phyloP scores from a whole-genome alignment of 1,140 invertebrate species.

The Oppia nitens region DNA sequence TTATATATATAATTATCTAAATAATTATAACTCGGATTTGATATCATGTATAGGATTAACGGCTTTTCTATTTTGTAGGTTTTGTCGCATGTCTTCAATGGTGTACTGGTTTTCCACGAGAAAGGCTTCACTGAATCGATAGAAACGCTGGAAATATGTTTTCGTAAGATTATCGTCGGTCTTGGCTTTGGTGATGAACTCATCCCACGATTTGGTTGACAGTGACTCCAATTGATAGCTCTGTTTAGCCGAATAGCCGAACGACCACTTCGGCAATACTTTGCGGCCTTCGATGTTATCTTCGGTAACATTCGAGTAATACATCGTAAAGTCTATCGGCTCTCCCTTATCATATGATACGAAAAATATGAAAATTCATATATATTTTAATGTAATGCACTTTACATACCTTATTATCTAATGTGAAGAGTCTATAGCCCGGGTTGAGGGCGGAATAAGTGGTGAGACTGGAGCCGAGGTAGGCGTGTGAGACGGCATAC shows the following conservation, averaged over 20 bases:
- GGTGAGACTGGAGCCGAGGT: conserved; percentile 6
- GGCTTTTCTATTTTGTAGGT: no score
- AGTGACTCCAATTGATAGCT: conserved; percentile 63
- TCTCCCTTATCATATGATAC: background rate
- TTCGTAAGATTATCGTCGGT: conserved; percentile 51
- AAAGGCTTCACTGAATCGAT: background rate
- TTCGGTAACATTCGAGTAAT: background rate
- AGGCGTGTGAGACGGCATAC: background rate
- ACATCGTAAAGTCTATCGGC: background rate
- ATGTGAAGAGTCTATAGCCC: conserved; percentile 5
- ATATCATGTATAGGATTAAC: no score
- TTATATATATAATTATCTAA: no score
- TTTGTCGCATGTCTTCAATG: no score
- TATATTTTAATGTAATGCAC: no score
- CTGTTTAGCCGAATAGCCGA: conserved; percentile 63
- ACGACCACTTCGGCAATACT: conserved; percentile 57
- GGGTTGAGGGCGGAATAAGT: conserved; percentile 13
- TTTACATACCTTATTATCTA: background rate
- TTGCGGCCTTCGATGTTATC: conserved; percentile 28
- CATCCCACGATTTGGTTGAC: conserved; percentile 66
- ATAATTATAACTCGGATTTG: no score
- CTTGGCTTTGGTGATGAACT: conserved; percentile 61
- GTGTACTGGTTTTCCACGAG: background rate
- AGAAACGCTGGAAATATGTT: background rate
- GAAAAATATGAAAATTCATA: no score